Conservation (phyloP, 2,888 invertebrate genomes). For the Geotrupes spiniger region DNA sequence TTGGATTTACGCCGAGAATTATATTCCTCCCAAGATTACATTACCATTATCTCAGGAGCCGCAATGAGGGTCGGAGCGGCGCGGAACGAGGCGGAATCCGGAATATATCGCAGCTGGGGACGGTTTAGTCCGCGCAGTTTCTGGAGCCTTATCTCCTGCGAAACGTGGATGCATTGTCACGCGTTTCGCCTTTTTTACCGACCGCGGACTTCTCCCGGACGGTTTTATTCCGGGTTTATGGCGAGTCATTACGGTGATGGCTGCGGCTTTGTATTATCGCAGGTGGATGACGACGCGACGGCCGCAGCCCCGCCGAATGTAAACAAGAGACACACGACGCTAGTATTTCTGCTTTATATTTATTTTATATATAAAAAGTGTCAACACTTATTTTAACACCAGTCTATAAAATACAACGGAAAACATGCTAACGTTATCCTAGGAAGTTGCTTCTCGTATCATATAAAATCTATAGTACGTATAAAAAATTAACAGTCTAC, state of each 20-base stretch:
- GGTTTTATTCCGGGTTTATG: conserved; percentile 21
- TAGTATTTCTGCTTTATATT: conserved; percentile 9
- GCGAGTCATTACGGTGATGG: conserved; percentile 15
- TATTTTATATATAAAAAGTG: conserved; percentile 18
- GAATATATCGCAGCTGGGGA: conserved; percentile 29
- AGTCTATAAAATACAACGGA: conserved; percentile 17
- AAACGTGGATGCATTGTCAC: conserved; percentile 30
- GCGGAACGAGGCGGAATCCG: conserved; percentile 19
- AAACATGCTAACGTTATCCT: conserved; percentile 10
- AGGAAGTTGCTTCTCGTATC: neutral
- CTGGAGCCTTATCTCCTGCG: conserved; percentile 27
- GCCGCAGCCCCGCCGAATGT: neutral
- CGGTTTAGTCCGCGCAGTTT: conserved; percentile 12
- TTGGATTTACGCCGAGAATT: conserved; percentile 46
- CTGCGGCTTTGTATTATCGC: conserved; percentile 12
- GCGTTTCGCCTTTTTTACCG: conserved; percentile 27
- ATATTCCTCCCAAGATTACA: conserved; percentile 50
- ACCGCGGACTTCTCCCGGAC: conserved; percentile 19
- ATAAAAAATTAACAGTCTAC: no score
- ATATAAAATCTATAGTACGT: no score
- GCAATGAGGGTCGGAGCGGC: conserved; percentile 32
- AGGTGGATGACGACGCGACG: conserved; percentile 11
- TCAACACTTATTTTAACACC: conserved; percentile 12
- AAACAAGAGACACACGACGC: conserved; percentile 5
- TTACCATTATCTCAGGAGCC: conserved; percentile 45